Percentiles rank a stretch among this genome's conserved stretches.
Evolutionary conservation across 2,797 vertebrate species (phyloP).

Genomic region (Neosalanx taihuensis): DNA sequence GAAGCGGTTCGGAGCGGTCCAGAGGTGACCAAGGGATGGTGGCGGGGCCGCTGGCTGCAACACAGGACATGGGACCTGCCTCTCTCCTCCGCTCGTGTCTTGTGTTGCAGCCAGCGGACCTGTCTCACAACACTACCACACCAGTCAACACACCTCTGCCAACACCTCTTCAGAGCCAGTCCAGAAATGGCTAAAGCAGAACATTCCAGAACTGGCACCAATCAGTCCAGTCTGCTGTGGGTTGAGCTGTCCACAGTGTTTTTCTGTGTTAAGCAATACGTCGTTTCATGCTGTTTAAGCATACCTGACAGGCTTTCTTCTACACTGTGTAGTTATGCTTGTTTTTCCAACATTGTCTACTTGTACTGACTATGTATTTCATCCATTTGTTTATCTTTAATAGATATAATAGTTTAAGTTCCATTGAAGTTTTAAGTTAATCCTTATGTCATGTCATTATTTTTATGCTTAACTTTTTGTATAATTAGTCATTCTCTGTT

Average conservation of each 20-base stretch:
- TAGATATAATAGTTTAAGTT: too few relatives aligned
- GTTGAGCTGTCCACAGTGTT: neutral
- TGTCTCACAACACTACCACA: conserved; percentile 43
- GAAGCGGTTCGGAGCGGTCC: conserved; percentile 27
- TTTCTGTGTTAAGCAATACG: too few relatives aligned
- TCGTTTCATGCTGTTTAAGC: neutral
- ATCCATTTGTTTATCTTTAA: too few relatives aligned
- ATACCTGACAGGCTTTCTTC: conserved; percentile 28
- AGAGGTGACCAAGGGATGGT: conserved; percentile 67
- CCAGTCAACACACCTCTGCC: conserved; percentile 1
- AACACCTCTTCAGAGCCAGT: too few relatives aligned
- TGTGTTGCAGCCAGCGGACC: conserved; percentile 99
- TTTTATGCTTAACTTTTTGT: too few relatives aligned
- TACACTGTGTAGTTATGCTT: too few relatives aligned
- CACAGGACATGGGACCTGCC: conserved; percentile 96
- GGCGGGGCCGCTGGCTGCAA: conserved; percentile 93
- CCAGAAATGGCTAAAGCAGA: neutral
- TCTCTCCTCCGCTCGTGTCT: conserved; percentile 95
- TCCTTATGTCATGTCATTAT: too few relatives aligned
- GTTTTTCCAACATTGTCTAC: too few relatives aligned
- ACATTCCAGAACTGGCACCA: conserved; percentile 19
- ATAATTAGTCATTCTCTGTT: too few relatives aligned
- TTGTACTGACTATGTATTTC: too few relatives aligned
- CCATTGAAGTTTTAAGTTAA: too few relatives aligned
- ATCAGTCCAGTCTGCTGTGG: conserved; percentile 26